Evolutionary conservation across 2,113 vertebrate genomes (phyloP).

Genomic region (Podarcis cretensis): DNA sequence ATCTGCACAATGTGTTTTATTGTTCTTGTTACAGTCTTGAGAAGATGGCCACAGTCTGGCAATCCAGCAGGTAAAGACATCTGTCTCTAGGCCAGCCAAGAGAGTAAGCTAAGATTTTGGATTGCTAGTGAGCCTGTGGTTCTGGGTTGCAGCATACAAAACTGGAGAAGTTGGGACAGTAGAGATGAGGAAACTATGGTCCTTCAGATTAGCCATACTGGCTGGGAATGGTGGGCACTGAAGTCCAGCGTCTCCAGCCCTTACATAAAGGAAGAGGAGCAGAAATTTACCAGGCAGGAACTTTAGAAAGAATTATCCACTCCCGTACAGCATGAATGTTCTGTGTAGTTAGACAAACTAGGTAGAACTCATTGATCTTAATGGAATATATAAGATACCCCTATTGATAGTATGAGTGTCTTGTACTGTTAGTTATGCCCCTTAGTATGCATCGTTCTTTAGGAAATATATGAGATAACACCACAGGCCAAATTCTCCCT

Average conservation of each 20-base stretch:
- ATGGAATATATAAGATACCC: too few relatives aligned
- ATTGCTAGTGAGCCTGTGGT: not conserved
- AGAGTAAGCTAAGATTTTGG: not conserved
- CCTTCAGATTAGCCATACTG: not conserved
- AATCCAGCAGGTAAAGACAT: not conserved
- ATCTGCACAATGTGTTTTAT: not conserved
- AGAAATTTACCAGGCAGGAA: not conserved
- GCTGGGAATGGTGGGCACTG: not conserved
- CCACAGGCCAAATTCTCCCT: too few relatives aligned
- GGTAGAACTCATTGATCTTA: too few relatives aligned
- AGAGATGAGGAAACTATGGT: not conserved
- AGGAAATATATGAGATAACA: too few relatives aligned
- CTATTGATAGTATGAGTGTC: too few relatives aligned
- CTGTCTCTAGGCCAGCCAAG: not conserved
- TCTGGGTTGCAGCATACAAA: not conserved
- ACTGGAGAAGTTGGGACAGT: not conserved
- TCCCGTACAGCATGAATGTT: not conserved
- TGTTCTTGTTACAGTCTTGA: not conserved
- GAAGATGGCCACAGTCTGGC: not conserved
- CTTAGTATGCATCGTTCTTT: too few relatives aligned
- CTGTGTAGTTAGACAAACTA: not conserved
- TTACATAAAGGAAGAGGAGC: not conserved
- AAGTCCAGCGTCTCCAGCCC: not conserved
- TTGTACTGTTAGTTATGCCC: too few relatives aligned
- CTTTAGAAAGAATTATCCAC: not conserved